Base-by-base conservation (phyloP, 2,888 invertebrate species). In the Omphaloscelis lunosa region DNA sequence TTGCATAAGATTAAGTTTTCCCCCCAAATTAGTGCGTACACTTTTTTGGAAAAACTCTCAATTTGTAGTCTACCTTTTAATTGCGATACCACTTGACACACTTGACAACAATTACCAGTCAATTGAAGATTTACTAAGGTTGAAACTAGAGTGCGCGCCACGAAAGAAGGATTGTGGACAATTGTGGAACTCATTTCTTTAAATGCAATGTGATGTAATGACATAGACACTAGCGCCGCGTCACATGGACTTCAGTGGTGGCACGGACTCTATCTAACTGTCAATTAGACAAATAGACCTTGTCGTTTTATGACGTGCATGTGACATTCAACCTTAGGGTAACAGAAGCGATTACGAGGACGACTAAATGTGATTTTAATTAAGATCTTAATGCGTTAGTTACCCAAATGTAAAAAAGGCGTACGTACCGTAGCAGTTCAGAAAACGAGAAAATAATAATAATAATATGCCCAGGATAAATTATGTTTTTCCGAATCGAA, bases 361-460 rank as follows among this genome's bases (percentile, higher is more conserved):
- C 23, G 15, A 48, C 4, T 66, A 29, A 75, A 71, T 27, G 67
- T 83, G 23, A 27, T 58, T 34, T 69, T 58, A 20, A 23, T 39
- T 45, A 56, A 12, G 4, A 27, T 59, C 17, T 41, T 51, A 77
- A 23, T 23, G 23, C 20, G 23, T 62, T 53, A 9, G 20, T 29
- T 29, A 51, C 7, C 12, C 2, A n/a, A 29, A 62, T 34, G 34
- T 8, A 34, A n/a, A 41, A 51, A 20, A 61, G 17, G 15, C 56
- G n/a, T 34, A 53, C 45, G 27, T 45, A 39, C 61, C 45, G n/a
- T 62, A 73, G 73, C 73, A 80, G 80, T 72, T 77, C 11, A 59
- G 48, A 58, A 58, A 34, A 29, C 39, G 17, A 41, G 48, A 5
- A 29, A 59, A 20, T 53, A 41, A 56, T 15, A 34, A 45, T 53